These are phyloP conservation scores for Synchiropus splendidus DNA, from an alignment of 2,113 vertebrate genomes.

Conservation along the genomic window DNA sequence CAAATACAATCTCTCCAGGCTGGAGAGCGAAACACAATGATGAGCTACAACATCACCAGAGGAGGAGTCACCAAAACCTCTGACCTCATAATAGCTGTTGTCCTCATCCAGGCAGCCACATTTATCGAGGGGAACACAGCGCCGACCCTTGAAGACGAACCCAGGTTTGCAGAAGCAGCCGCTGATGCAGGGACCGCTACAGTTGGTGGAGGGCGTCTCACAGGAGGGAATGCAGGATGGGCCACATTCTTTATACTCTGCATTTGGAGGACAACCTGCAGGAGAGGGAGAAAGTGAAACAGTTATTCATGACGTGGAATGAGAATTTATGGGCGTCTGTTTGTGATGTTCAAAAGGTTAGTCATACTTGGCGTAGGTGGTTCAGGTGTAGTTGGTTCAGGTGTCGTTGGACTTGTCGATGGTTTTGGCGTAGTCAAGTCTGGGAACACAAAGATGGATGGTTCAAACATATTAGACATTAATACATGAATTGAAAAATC, in stretches of 20 bases:
- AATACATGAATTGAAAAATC: neutral
- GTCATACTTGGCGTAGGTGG: conserved; percentile 26
- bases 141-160: conserved; percentile 57
- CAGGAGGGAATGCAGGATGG: conserved; percentile 62
- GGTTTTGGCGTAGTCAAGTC: conserved; percentile 10
- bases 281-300: neutral
- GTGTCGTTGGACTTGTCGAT: too few relatives aligned
- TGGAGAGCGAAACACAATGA: conserved; percentile 19
- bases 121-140: conserved; percentile 61
- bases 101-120: conserved; percentile 67
- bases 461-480: too few relatives aligned
- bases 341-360: too few relatives aligned
- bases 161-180: conserved; percentile 74
- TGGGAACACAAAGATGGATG: neutral
- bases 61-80: neutral
- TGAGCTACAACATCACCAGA: neutral
- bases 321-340: neutral
- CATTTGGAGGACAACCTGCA: conserved; percentile 55
- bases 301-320: neutral
- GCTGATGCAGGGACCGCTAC: conserved; percentile 54
- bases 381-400: neutral
- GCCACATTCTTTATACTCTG: conserved; percentile 60
- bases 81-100: conserved; percentile 71
- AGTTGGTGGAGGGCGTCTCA: conserved; percentile 60
- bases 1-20: conserved; percentile 66